Conservation (phyloP, 2,113 vertebrate genomes). For the Petrocephalus zakoni region DNA sequence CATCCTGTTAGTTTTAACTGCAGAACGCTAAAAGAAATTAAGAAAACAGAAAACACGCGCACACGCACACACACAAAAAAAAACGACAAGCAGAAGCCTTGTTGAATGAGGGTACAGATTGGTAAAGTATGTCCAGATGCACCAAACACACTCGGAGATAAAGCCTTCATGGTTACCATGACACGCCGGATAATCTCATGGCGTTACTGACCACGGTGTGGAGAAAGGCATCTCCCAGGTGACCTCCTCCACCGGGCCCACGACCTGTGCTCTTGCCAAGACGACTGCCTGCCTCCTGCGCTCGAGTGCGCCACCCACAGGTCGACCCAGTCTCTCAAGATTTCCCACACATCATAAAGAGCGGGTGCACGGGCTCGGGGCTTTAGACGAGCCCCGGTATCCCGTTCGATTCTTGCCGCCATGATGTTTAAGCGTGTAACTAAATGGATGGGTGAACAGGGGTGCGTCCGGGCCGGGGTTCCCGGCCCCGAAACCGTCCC, state of each 20-base stretch:
- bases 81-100: constrained; percentile 20
- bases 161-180: constrained; percentile 21
- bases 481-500: constrained; percentile 11
- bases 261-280: neutral
- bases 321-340: neutral
- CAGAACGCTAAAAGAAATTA: constrained; percentile 16
- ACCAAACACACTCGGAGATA: constrained; percentile 20
- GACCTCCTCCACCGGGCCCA: constrained; percentile 3
- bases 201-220: constrained; percentile 26
- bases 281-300: neutral
- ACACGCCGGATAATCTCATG: neutral
- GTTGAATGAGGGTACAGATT: neutral
- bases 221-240: constrained; percentile 19
- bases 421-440: neutral
- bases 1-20: constrained; percentile 21
- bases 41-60: neutral
- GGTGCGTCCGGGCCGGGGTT: neutral
- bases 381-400: neutral
- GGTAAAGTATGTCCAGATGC: neutral
- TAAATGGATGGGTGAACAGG: neutral
- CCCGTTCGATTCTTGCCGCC: too few species aligned
- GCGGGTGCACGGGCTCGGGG: neutral
- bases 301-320: neutral
- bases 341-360: neutral
- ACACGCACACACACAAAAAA: neutral